Base-by-base conservation (phyloP, 2,113 vertebrate genomes). In the Manacus vitellinus region DNA sequence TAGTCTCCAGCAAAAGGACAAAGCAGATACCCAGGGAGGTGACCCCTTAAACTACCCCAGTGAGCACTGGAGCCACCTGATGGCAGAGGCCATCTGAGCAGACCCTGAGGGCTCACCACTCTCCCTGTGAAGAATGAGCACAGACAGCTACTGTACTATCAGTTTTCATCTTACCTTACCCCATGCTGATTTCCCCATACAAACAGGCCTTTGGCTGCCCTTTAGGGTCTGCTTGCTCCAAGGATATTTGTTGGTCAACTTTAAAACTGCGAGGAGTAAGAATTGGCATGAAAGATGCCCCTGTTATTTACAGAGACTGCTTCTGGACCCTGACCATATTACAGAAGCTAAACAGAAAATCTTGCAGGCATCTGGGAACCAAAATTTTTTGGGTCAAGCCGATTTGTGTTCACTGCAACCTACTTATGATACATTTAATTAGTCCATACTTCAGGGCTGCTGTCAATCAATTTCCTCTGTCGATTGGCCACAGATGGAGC, bases 401-500 rank as follows among this genome's bases (percentile, higher is more conserved):
- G 91, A 94, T 84, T 74, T 89, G 86, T 93, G 81, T 77, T 96
- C 91, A 41, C 80, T 88, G 91, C 91, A 95, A 94, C 96, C 94
- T 95, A 95, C 74, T 92, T 95, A 79, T 6, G 63, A 74, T 94
- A 22, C 24, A 94, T 94, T 95, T 95, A 95, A 96, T 97, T 95
- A 95, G 95, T 75, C 80, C 83, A 72, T 78, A 86, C 89, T 97
- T 77, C 80, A 86, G 68, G 83, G 76, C 68, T 74, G 83, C 94
- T 96, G 94, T 95, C 95, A 91, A 77, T 94, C 79, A 88, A 5
- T 81, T 89, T 96, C 73, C 59, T 92, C 68, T 91, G 91, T 94
- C 67, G 75, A 49, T 3, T 74, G 79, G 85, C 43, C 55, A 77
- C 79, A 88, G 55, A 73, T 25, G 18, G 33, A 94, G 59, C 30